Base-by-base conservation (phyloP, 2,797 vertebrate genomes). In the Coregonus sp. region DNA sequence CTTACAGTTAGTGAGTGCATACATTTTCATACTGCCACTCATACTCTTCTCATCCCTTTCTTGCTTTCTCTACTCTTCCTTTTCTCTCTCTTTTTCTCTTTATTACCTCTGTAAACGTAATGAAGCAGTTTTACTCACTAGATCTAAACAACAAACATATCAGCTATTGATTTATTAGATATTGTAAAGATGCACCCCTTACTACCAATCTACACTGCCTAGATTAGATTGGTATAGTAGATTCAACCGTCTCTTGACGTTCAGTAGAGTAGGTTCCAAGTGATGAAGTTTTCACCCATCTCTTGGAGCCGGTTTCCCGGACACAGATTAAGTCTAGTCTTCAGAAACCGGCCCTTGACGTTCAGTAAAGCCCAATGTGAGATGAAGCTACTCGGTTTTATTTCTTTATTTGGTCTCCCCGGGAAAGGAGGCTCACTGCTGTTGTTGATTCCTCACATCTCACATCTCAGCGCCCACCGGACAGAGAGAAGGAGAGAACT, bases 361-460 rank as follows among this genome's bases (percentile, higher is more conserved):
- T 54, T 70, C 73, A 70, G 61, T 71, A 2, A 51, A 69, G n/a
- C 33, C 51, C 18, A 59, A 29, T 16, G 7, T 71, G 68, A 70
- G 29, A 40, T 70, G 75, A 88, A 80, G 79, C 25, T 50, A 40
- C 61, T 47, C 20, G 75, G 54, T 70, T 85, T 89, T 82, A 81
- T 85, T 77, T 83, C 75, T 77, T 80, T 86, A 80, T 83, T 25
- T 31, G n/a, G 18, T 35, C 83, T 14, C 47, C 86, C 86, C 74
- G 5, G 87, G 87, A 73, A 78, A 72, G 35, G 5, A 59, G 54
- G 6, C 37, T 7, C 37, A 7, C 6, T 37, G 76, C 81, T 87
- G 88, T 88, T 89, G 86, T 86, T 90, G 86, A 91, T 90, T 88
- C 87, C 82, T 90, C 85, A 90, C 77, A 81, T 90, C 78, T 89